These are phyloP conservation scores for Danionella dracula DNA, from an alignment of 2,797 vertebrate genomes.

Conservation along the genomic window DNA sequence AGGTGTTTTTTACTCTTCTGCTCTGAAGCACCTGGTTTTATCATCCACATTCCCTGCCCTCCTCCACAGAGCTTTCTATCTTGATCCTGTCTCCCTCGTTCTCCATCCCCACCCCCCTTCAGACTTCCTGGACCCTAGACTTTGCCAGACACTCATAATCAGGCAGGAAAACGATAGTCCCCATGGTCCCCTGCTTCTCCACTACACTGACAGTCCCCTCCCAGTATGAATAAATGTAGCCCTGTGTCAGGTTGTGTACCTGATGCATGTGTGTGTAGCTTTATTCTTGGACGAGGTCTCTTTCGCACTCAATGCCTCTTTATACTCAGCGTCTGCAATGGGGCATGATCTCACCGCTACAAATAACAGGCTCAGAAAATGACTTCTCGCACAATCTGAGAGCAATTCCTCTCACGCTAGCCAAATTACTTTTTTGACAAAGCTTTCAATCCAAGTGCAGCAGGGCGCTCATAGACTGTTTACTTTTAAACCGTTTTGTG, in stretches of 20 bases:
- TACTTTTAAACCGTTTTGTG: slow-evolving; percentile 34
- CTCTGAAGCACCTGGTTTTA: slow-evolving; percentile 72
- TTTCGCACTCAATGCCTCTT: slow-evolving; percentile 71
- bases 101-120: slow-evolving; percentile 45
- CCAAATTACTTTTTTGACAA: slow-evolving; percentile 45
- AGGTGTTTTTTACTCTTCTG: slow-evolving; percentile 57
- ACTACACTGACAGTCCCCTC: slow-evolving; percentile 60
- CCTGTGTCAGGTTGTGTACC: slow-evolving; percentile 34
- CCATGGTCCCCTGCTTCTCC: slow-evolving; percentile 65
- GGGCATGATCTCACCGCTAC: slow-evolving; percentile 69
- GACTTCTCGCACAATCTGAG: slow-evolving; percentile 42
- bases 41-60: slow-evolving; percentile 56
- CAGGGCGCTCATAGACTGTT: slow-evolving; percentile 21
- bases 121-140: slow-evolving; percentile 72
- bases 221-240: slow-evolving; percentile 45
- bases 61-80: slow-evolving; percentile 42
- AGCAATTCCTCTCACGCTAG: slow-evolving; percentile 46
- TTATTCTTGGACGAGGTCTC: slow-evolving; percentile 65
- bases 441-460: slow-evolving; percentile 39
- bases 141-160: slow-evolving; percentile 78
- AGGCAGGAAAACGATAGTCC: slow-evolving; percentile 77
- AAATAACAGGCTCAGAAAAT: slow-evolving; percentile 51
- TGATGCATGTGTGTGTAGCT: slow-evolving; percentile 47
- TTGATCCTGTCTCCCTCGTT: slow-evolving; percentile 35
- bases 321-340: slow-evolving; percentile 66